Evolutionary conservation across 2,888 invertebrate genomes (phyloP), one percentile per base, ranked within the genome.

Genomic region (Drosophila hamatofila): DNA sequence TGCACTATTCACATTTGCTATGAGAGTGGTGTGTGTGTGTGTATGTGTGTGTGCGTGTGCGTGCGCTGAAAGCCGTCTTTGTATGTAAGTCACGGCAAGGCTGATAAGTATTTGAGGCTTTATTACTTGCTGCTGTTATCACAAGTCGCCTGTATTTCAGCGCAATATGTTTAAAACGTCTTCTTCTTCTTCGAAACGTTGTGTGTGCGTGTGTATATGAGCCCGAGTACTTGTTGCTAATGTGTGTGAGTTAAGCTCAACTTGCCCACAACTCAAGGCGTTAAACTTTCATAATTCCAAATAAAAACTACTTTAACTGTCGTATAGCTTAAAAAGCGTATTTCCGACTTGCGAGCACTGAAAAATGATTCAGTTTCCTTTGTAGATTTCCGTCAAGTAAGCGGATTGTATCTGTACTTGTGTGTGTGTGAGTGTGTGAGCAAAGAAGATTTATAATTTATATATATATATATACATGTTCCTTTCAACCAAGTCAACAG

Each of bases 291-390:
- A 78, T 86, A 87, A 80, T 83, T 86, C 77, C 30, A 73, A 75
- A 78, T 76, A 81, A 75, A 80, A 88, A 88, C 81, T 86, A 86
- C 86, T 86, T 86, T 76, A 83, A 88, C 78, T 86, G 81, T 83
- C 81, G 77, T 76, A 71, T 37, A 54, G 60, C 60, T 60, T 39
- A 33, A 61, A 30, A 39, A 44, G 48, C 27, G 41, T 35, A 75
- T 52, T 75, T 71, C 59, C 66, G 49, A 67, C 66, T 54, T 46
- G 55, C 21, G 27, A 58, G 59, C 59, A 56, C 51, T 69, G 73
- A 60, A 54, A 77, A 62, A 64, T 72, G 61, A 59, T 51, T 42
- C 54, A 46, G 69, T 60, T 78, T 78, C 63, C 69, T 63, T 68
- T 64, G 35, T 46, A 68, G 58, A 64, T 57, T 67, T 76, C 51